A percentile compares a stretch with the other conserved stretches of the same genome.
phyloP scores from a whole-genome alignment of 1,140 invertebrate genomes.

The Neodiprion virginianus region DNA sequence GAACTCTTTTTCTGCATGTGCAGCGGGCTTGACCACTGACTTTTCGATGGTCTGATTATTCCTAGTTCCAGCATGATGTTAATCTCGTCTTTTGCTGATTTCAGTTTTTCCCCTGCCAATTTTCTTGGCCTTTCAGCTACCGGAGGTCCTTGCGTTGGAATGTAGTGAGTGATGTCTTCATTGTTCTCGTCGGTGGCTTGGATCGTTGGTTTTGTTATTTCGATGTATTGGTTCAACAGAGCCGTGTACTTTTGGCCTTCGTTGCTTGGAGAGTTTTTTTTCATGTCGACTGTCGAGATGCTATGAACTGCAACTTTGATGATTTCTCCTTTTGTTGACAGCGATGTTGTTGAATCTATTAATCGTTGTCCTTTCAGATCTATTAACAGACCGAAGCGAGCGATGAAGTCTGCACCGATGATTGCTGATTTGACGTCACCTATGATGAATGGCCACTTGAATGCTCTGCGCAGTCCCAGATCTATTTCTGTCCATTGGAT shows the following conservation, averaged over 20 bases:
- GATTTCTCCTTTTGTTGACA: background rate
- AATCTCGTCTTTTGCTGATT: conserved; percentile 17
- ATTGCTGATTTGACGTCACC: conserved; percentile 25
- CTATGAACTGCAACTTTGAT: background rate
- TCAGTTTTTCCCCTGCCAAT: conserved; percentile 18
- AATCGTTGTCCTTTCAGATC: conserved; percentile 24
- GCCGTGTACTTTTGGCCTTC: too few relatives aligned
- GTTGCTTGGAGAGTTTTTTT: too few relatives aligned
- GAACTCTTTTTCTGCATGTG: conserved; percentile 38
- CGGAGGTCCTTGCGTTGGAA: conserved; percentile 7
- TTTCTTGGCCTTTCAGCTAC: background rate
- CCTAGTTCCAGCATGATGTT: conserved; percentile 35
- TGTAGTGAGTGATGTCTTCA: conserved; percentile 20
- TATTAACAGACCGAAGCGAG: conserved; percentile 24
- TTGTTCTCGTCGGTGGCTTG: too few relatives aligned
- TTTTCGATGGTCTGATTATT: conserved; percentile 42
- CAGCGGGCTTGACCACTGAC: conserved; percentile 53
- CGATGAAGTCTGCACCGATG: conserved; percentile 32
- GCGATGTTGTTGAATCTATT: conserved; percentile 18
- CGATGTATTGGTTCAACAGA: too few relatives aligned
- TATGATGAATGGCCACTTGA: conserved; percentile 28
- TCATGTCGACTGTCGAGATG: conserved; percentile 10
- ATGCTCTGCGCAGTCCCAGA: conserved; percentile 23
- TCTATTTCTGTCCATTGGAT: conserved; percentile 11
- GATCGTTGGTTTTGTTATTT: too few relatives aligned